A percentile compares a stretch with the other conserved stretches of the same genome.
phyloP scores from a whole-genome alignment of 1,140 invertebrate genomes.

The Temnothorax longispinosus region DNA sequence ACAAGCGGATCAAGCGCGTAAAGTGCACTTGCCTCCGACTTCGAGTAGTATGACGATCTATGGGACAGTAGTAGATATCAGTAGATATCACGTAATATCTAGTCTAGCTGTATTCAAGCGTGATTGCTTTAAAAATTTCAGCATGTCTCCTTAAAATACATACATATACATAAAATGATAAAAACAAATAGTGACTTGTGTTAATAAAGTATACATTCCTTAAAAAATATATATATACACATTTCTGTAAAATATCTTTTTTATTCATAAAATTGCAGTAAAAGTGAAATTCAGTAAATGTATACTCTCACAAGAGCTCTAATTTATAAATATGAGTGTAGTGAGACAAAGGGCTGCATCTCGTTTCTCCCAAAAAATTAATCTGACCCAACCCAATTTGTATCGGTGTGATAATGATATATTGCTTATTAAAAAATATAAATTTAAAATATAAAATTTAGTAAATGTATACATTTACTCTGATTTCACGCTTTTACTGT shows the following conservation, averaged over 20 bases:
- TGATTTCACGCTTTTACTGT: too few relatives aligned
- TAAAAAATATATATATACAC: neutral
- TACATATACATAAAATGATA: neutral
- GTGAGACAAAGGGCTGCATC: too few relatives aligned
- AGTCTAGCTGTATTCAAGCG: conserved; percentile 5
- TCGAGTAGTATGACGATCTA: conserved; percentile 50
- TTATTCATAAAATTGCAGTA: neutral
- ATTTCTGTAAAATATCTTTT: neutral
- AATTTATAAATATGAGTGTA: too few relatives aligned
- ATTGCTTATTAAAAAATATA: too few relatives aligned
- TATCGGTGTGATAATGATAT: too few relatives aligned
- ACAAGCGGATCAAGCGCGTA: conserved; percentile 68
- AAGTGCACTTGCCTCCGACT: conserved; percentile 71
- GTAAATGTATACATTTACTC: too few relatives aligned
- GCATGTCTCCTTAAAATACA: neutral
- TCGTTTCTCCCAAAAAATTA: too few relatives aligned
- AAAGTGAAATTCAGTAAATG: too few relatives aligned
- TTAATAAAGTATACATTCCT: neutral
- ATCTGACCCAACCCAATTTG: too few relatives aligned
- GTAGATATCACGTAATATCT: conserved; percentile 47
- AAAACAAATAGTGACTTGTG: neutral
- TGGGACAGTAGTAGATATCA: neutral
- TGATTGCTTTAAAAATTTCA: conserved; percentile 26
- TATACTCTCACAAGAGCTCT: too few relatives aligned
- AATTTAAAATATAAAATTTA: too few relatives aligned